phyloP scores from a whole-genome alignment of 1,140 invertebrate genomes.

The Calephelis virginiensis region DNA sequence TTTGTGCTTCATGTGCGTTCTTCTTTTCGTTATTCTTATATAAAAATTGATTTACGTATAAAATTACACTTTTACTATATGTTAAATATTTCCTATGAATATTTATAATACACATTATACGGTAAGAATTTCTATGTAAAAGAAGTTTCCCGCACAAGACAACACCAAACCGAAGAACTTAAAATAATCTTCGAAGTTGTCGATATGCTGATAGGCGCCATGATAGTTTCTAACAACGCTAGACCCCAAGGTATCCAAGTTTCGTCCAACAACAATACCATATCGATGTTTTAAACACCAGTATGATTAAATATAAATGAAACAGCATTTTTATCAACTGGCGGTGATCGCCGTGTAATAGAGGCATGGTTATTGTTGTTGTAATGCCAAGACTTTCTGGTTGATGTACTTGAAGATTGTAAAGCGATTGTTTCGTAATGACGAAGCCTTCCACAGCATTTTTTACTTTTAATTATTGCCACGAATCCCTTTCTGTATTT shows the following conservation, averaged over 20 bases:
- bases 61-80: constrained; percentile 44
- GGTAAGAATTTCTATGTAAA: constrained; percentile 39
- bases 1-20: constrained; percentile 63
- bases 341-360: constrained; percentile 81
- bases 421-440: constrained; percentile 91
- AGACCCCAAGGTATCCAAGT: background rate
- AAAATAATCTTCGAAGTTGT: constrained; percentile 47
- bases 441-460: constrained; percentile 89
- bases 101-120: constrained; percentile 10
- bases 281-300: constrained; percentile 56
- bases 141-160: constrained; percentile 46
- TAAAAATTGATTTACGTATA: constrained; percentile 64
- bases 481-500: constrained; percentile 96
- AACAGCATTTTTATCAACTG: constrained; percentile 84
- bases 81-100: constrained; percentile 8
- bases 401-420: constrained; percentile 89
- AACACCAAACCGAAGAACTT: constrained; percentile 57
- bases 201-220: constrained; percentile 46
- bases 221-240: background rate
- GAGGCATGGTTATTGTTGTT: constrained; percentile 83
- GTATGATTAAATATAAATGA: constrained; percentile 85
- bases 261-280: background rate
- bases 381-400: constrained; percentile 90
- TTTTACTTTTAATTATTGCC: constrained; percentile 90
- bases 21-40: constrained; percentile 27